Conservation (phyloP, 92 coral and sea anemone genomes). For the Micromussa lordhowensis region DNA sequence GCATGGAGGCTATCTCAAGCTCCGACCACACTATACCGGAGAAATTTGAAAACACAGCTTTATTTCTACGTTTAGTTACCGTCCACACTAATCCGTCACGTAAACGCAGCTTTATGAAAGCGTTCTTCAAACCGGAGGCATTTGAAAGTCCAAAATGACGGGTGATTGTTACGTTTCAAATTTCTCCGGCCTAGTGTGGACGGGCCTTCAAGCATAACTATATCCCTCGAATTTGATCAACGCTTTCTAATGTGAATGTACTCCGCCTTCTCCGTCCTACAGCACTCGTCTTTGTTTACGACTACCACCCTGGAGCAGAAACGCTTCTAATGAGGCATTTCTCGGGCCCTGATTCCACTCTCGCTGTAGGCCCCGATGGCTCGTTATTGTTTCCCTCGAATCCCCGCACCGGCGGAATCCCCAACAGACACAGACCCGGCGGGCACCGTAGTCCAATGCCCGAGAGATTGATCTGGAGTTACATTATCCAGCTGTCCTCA, state of each 20-base stretch:
- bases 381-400: constrained; percentile 76
- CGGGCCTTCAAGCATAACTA: background rate
- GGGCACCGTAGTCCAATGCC: constrained; percentile 95
- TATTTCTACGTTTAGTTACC: too few species aligned
- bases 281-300: constrained; percentile 95
- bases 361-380: constrained; percentile 87
- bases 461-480: constrained; percentile 98
- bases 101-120: too few species aligned
- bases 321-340: constrained; percentile 90
- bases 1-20: too few species aligned
- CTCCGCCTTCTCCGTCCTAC: background rate
- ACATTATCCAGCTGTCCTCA: constrained; percentile 95
- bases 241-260: background rate
- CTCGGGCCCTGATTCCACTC: constrained; percentile 86
- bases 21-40: too few species aligned
- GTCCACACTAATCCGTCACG: too few species aligned
- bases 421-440: constrained; percentile 70
- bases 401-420: constrained; percentile 73
- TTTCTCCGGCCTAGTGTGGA: too few species aligned
- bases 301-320: constrained; percentile 98
- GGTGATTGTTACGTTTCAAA: too few species aligned
- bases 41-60: too few species aligned
- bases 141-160: too few species aligned
- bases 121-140: too few species aligned
- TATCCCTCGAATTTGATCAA: background rate